Conservation (phyloP, 2,888 invertebrate genomes). For the Diarsia mendica region DNA sequence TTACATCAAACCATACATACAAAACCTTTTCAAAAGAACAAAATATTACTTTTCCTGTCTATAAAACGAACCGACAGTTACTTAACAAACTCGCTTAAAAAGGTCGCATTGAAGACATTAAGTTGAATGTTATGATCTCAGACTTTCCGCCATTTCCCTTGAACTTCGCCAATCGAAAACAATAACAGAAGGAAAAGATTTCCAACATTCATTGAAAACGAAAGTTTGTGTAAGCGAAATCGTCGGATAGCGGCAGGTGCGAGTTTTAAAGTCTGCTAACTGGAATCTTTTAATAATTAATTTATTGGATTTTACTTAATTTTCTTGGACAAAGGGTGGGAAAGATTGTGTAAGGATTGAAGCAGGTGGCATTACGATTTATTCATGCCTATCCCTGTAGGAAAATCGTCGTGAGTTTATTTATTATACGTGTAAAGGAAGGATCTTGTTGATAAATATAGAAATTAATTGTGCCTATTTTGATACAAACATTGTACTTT, state of each 20-base stretch:
- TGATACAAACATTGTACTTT: no score
- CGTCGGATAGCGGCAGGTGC: conserved; percentile 77
- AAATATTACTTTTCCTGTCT: conserved; percentile 35
- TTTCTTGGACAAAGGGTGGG: not conserved
- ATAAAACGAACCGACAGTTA: conserved; percentile 52
- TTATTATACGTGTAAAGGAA: no score
- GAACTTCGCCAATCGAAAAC: conserved; percentile 87
- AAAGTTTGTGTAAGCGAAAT: conserved; percentile 79
- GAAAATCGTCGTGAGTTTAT: no score
- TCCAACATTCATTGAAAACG: conserved; percentile 87
- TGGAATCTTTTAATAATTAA: conserved; percentile 33
- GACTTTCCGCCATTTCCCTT: conserved; percentile 49
- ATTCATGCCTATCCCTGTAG: no score
- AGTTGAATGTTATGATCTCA: conserved; percentile 61
- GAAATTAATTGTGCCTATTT: no score
- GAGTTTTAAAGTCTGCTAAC: conserved; percentile 66
- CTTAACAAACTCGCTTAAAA: conserved; percentile 52
- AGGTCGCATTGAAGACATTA: conserved; percentile 56
- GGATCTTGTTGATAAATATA: no score
- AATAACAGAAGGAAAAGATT: conserved; percentile 88
- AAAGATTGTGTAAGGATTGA: no score
- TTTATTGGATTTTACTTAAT: conserved; percentile 13
- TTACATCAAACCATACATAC: not conserved
- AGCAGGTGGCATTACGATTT: no score
- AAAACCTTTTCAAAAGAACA: conserved; percentile 7